These are phyloP conservation scores for Mugil cephalus DNA, from an alignment of 2,113 vertebrate genomes.

Conservation along the genomic window DNA sequence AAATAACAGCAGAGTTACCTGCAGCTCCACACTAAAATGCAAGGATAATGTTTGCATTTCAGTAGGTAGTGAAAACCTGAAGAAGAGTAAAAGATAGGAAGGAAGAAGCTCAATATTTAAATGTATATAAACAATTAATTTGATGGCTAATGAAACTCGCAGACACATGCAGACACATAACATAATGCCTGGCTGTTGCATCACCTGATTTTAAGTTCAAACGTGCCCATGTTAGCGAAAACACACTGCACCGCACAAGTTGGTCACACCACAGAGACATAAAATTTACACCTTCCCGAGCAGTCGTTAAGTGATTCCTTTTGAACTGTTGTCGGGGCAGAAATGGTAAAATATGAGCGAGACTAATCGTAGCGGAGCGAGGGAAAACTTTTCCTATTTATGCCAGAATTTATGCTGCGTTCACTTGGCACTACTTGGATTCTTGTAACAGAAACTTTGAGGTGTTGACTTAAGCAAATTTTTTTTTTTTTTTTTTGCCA, in stretches of 20 bases:
- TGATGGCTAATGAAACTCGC: background rate
- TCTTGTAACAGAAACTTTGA: background rate
- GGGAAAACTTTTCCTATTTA: background rate
- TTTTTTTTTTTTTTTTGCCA: background rate
- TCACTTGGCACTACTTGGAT: background rate
- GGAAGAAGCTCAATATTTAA: background rate
- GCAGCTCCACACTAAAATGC: background rate
- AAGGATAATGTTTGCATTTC: conserved; percentile 1
- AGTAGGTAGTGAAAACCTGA: background rate
- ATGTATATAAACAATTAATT: background rate
- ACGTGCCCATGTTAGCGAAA: too few species aligned
- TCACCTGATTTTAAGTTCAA: background rate
- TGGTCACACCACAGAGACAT: background rate
- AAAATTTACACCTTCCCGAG: background rate
- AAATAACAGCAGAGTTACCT: background rate
- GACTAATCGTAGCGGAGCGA: background rate
- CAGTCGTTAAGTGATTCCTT: background rate
- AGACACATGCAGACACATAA: background rate
- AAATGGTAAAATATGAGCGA: background rate
- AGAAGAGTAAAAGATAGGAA: background rate
- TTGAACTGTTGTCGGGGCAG: background rate
- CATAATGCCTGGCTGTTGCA: background rate
- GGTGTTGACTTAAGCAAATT: background rate
- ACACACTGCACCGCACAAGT: too few species aligned
- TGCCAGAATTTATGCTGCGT: background rate